phyloP scores from a whole-genome alignment of 2,888 invertebrate genomes.

The Macrosoma leucophasiata region DNA sequence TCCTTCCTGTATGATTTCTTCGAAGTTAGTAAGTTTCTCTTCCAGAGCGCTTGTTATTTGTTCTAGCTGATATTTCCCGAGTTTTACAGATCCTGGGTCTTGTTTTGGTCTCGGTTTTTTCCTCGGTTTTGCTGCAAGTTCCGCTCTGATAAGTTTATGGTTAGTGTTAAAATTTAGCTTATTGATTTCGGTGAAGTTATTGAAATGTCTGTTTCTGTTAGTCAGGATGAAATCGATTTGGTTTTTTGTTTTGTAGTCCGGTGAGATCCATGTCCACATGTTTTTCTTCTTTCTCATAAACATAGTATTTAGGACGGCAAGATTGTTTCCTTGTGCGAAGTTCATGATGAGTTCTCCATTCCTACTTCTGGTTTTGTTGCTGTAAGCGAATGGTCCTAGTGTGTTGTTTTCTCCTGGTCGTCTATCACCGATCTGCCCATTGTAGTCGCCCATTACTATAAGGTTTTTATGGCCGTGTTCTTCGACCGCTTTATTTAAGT shows the following conservation, averaged over 20 bases:
- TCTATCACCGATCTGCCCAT: conserved; percentile 17
- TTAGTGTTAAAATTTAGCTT: conserved; percentile 27
- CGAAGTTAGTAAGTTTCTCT: too few relatives aligned
- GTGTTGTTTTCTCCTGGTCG: conserved; percentile 11
- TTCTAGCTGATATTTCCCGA: too few relatives aligned
- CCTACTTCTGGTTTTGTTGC: conserved; percentile 16
- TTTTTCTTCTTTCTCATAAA: conserved; percentile 15
- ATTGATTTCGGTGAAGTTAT: conserved; percentile 6
- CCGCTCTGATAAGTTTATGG: too few relatives aligned
- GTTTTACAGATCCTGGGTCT: conserved; percentile 9
- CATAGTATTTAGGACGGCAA: too few relatives aligned
- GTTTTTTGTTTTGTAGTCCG: too few relatives aligned
- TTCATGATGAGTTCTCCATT: conserved; percentile 14
- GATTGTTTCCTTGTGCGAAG: too few relatives aligned
- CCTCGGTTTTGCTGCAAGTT: conserved; percentile 18
- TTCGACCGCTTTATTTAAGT: conserved; percentile 11
- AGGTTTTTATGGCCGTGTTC: conserved; percentile 12
- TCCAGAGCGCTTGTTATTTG: too few relatives aligned
- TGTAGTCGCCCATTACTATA: too few relatives aligned
- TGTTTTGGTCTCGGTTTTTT: conserved; percentile 26
- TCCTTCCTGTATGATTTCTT: too few relatives aligned
- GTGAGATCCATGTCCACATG: conserved; percentile 16
- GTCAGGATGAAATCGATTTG: too few relatives aligned
- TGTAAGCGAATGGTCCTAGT: conserved; percentile 11
- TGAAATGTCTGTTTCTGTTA: conserved; percentile 8